Evolutionary conservation across 1,140 invertebrate species (phyloP), one percentile per base, ranked within the genome.

Genomic region (Oreohelix idahoensis): DNA sequence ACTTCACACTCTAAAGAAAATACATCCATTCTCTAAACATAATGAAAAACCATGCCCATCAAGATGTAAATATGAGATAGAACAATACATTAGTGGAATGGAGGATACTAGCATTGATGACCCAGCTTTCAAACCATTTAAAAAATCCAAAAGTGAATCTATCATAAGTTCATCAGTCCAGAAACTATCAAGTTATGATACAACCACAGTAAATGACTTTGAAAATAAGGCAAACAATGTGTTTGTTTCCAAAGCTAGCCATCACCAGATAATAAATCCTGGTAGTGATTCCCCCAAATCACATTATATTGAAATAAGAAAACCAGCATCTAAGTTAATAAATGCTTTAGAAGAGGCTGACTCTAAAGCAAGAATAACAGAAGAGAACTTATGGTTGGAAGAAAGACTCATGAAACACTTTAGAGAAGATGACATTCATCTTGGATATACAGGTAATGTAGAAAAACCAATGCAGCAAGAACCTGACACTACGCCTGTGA

Each of bases 341-440:
- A 53, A 49, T 39, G 79, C 66, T 51, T 66, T 73, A 36, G 79
- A 81, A 42, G 42, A 29, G 11, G 69, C 39, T 13, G 79, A 81
- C 11, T 39, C 29, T 17, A 81, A 29, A 36, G 39, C 26, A 35
- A 20, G 73, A 49, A n/a, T 38, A 35, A 42, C n/a, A 23, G 79
- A 39, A 70, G 79, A 71, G 69, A 29, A 32, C 20, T 8, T 39
- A 17, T 79, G 77, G 77, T 10, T 79, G 42, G 53, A 39, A 10
- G 11, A 79, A 23, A 66, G 51, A 23, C 32, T 77, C 13, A 26
- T 51, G 49, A 77, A 53, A 36, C 45, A 77, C n/a, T 53, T 53
- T 32, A 8, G 32, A n/a, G 32, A 53, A 10, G 77, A 39, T 42
- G 36, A n/a, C 26, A 10, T 49, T 29, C 17, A 5, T 29, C 15